These are phyloP conservation scores for Heterotilapia buettikoferi DNA, from an alignment of 2,113 vertebrate genomes.

Conservation along the genomic window DNA sequence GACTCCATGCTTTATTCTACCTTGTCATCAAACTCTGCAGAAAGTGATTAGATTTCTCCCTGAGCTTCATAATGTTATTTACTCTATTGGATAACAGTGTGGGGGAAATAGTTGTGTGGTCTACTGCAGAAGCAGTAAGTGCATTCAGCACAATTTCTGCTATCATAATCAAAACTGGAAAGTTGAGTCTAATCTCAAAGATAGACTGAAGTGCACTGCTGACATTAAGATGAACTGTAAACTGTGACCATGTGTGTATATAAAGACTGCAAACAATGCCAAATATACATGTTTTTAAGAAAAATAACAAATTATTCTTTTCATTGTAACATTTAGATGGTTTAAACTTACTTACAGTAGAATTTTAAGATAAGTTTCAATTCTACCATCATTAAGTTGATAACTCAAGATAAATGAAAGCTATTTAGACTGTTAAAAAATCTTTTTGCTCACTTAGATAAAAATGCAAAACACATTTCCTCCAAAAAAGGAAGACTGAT, in stretches of 20 bases:
- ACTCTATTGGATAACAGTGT: slow-evolving; percentile 57
- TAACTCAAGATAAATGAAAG: not conserved
- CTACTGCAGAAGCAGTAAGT: slow-evolving; percentile 43
- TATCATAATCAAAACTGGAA: slow-evolving; percentile 65
- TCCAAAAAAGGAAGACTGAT: not conserved
- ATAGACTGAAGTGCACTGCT: slow-evolving; percentile 14
- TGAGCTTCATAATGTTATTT: slow-evolving; percentile 61
- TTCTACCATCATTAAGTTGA: not conserved
- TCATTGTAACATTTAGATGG: not conserved
- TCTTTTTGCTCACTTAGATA: not conserved
- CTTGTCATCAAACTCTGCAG: slow-evolving; percentile 57
- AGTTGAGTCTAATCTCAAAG: slow-evolving; percentile 26
- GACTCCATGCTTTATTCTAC: slow-evolving; percentile 48
- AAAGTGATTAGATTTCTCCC: slow-evolving; percentile 65
- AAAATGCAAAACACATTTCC: not conserved
- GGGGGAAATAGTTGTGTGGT: slow-evolving; percentile 33
- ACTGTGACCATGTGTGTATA: not conserved
- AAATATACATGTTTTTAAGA: not conserved
- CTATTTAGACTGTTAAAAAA: not conserved
- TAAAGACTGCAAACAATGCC: not conserved
- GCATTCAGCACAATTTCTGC: slow-evolving; percentile 67
- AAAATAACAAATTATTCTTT: not conserved
- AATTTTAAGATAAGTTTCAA: not conserved
- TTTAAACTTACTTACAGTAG: not conserved
- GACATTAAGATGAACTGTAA: not conserved